A percentile compares a stretch with the other conserved stretches of the same genome.
Conservation (phyloP, 2,113 vertebrate genomes). For the Malurus cyaneus region DNA sequence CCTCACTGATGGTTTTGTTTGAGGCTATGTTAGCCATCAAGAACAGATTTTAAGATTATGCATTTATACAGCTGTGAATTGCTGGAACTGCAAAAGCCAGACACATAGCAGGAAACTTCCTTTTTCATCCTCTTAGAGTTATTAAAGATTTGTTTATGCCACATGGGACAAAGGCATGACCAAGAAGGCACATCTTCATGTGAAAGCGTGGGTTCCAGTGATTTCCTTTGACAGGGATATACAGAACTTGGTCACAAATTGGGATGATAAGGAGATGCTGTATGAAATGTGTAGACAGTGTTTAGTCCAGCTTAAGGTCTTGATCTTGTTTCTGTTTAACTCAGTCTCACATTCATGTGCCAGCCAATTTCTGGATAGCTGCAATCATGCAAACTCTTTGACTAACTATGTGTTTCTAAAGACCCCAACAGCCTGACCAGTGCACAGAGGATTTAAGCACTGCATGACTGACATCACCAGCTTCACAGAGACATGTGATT, state of each 20-base stretch:
- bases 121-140: background rate
- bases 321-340: background rate
- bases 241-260: background rate
- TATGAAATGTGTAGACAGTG: background rate
- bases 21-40: background rate
- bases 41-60: background rate
- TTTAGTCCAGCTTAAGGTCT: background rate
- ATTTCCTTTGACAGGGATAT: background rate
- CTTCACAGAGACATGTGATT: background rate
- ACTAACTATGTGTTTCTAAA: background rate
- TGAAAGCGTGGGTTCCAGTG: background rate
- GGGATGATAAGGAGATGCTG: background rate
- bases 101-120: background rate
- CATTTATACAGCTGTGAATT: background rate
- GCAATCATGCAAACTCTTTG: background rate
- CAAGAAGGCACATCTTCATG: background rate
- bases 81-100: background rate
- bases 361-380: background rate
- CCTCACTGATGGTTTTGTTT: background rate
- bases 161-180: background rate
- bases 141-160: background rate
- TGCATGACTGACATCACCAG: background rate
- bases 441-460: background rate
- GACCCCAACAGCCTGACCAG: background rate
- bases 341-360: background rate